Evolutionary conservation across 2,797 vertebrate genomes (phyloP), one percentile per base, ranked within the genome.

Genomic region (Sebastes vulpes): DNA sequence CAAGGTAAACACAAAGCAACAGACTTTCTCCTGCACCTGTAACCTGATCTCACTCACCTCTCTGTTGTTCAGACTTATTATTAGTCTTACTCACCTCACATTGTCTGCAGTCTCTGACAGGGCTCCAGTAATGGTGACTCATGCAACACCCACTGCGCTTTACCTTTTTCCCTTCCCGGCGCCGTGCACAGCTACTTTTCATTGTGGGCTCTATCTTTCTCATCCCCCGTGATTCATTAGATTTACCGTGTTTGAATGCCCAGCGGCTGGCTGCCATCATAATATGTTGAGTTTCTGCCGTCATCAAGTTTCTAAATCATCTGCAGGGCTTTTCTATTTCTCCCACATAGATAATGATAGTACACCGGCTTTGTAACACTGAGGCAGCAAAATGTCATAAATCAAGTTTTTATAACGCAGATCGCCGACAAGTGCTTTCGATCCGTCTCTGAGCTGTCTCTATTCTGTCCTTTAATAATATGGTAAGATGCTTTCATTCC

Each of bases 231-330:
- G 90, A 93, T 90, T 94, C 83, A 95, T 94, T 77, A 68, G 71
- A 89, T 90, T 84, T 81, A 84, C 83, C 31, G 65, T 31, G 77
- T 89, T 79, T 84, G 32, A 82, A 91, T 81, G 85, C 92, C 92
- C 46, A 9, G 29, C 23, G 87, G 87, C 89, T 82, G 85, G n/a
- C 81, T 90, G 78, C 86, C 77, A 70, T 90, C 77, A 85, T 82
- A 86, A 88, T 82, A 85, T 74, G 79, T 66, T 46, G 75, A 89
- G 56, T 88, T 89, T 90, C 66, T 83, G 60, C 74, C 56, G 78
- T 91, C 87, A 71, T 93, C 86, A 79, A 70, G 81, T 89, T 92
- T 92, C 78, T 81, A 80, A 91, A 91, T 83, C 84, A 75, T 92
- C 92, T 89, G 72, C 69, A 20, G 90, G 88, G 84, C 73, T 88